Percentiles rank a stretch among this genome's conserved stretches.
phyloP scores from a whole-genome alignment of 2,797 vertebrate genomes.

The Macropus fuliginosus region DNA sequence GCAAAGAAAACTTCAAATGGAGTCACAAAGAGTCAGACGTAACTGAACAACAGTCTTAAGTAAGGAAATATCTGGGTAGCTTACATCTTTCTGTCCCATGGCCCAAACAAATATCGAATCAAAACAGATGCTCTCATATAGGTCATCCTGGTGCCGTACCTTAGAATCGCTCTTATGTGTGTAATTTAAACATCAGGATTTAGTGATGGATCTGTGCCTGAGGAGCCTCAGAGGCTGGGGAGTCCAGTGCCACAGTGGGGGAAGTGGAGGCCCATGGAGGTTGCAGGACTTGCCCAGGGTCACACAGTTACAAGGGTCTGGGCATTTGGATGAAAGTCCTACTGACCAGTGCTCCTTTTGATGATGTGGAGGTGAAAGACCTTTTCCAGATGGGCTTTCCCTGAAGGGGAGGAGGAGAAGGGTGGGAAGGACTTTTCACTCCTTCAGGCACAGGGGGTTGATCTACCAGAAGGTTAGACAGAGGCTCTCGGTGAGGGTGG shows the following conservation, averaged over 20 bases:
- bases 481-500: background rate
- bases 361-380: background rate
- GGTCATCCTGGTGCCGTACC: fast-evolving
- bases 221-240: background rate
- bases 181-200: background rate
- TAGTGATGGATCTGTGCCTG: background rate
- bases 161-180: background rate
- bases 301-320: background rate
- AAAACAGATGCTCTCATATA: background rate
- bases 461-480: conserved; percentile 4
- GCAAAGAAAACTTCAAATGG: too few relatives aligned
- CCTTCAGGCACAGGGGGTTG: background rate
- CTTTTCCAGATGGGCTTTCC: background rate
- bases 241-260: background rate
- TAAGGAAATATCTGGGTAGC: conserved; percentile 6
- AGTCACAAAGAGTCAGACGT: background rate
- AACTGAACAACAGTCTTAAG: background rate
- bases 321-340: background rate
- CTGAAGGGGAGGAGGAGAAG: background rate
- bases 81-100: background rate
- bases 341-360: background rate
- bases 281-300: background rate
- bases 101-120: background rate
- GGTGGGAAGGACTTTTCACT: background rate
- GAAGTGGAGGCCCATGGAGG: background rate